Percentiles rank a stretch among this genome's conserved stretches.
phyloP scores from a whole-genome alignment of 2,797 vertebrate genomes.

The Sarcoramphus papa region DNA sequence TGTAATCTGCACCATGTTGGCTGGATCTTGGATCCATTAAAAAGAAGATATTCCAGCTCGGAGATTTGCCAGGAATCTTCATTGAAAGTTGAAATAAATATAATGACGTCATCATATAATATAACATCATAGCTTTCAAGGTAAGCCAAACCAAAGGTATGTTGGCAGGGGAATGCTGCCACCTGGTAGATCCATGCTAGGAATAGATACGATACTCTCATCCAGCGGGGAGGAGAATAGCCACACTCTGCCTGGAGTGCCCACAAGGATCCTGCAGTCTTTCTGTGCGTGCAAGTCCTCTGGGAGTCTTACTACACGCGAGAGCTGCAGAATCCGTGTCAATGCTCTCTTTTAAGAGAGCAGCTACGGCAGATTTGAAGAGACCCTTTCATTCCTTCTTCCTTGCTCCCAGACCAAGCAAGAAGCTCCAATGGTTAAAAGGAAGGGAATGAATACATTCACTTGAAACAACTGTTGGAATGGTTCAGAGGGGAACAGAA shows the following conservation, averaged over 20 bases:
- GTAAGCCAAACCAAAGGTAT: slow-evolving; percentile 64
- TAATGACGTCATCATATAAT: slow-evolving; percentile 56
- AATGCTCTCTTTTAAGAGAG: slow-evolving; percentile 56
- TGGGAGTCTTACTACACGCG: neutral
- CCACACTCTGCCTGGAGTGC: neutral
- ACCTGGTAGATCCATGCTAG: slow-evolving; percentile 53
- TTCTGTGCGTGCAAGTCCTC: neutral
- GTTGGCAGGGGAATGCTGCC: slow-evolving; percentile 48
- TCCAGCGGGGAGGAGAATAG: neutral
- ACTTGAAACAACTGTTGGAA: slow-evolving; percentile 49
- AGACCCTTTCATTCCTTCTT: slow-evolving; percentile 60
- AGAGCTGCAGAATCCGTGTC: slow-evolving; percentile 34
- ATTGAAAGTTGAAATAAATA: slow-evolving; percentile 52
- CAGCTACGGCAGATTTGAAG: slow-evolving; percentile 40
- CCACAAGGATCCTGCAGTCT: slow-evolving; percentile 43
- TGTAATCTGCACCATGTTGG: neutral
- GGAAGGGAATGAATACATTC: slow-evolving; percentile 21
- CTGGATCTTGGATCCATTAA: slow-evolving; percentile 26
- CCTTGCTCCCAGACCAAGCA: neutral
- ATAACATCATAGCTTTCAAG: slow-evolving; percentile 57
- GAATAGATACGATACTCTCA: slow-evolving; percentile 19
- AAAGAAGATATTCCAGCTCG: slow-evolving; percentile 47
- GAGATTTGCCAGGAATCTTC: slow-evolving; percentile 33
- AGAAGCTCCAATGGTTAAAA: slow-evolving; percentile 51
- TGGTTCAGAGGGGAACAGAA: slow-evolving; percentile 36